Conservation (phyloP, 2,888 invertebrate species). For the Xylophagus ater region DNA sequence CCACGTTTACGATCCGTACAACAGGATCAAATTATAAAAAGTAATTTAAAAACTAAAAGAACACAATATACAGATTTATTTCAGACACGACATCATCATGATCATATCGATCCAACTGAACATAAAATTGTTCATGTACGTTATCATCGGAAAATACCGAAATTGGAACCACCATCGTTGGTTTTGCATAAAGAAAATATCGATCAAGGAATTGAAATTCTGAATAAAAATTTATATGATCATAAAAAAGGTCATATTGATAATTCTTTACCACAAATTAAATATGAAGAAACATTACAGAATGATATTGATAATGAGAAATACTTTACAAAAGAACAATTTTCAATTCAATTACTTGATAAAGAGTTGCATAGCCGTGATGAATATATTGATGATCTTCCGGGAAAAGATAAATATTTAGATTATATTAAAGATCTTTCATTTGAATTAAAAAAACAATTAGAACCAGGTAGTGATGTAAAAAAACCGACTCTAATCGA, state of each 20-base stretch:
- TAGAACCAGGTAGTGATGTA: slow-evolving; percentile 4
- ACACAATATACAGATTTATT: slow-evolving; percentile 26
- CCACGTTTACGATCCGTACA: slow-evolving; percentile 26
- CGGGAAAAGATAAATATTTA: slow-evolving; percentile 5
- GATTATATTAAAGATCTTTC: neutral
- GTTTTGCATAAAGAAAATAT: slow-evolving; percentile 2
- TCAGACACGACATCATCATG: slow-evolving; percentile 34
- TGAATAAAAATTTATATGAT: slow-evolving; percentile 1
- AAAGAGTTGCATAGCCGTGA: neutral
- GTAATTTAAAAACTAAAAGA: slow-evolving; percentile 26
- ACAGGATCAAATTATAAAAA: slow-evolving; percentile 21
- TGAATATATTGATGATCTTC: neutral
- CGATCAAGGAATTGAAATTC: neutral
- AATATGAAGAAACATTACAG: neutral
- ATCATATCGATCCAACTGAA: slow-evolving; percentile 32
- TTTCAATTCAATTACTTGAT: too few relatives aligned
- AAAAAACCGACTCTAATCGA: slow-evolving; percentile 22
- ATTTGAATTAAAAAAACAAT: slow-evolving; percentile 15
- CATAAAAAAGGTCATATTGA: slow-evolving; percentile 1
- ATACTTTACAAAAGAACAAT: neutral
- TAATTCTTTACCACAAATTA: slow-evolving; percentile 1
- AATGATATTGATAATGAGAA: neutral
- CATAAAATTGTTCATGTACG: slow-evolving; percentile 27
- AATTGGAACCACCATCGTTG: slow-evolving; percentile 4
- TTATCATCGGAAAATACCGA: slow-evolving; percentile 23